Evolutionary conservation across 2,888 invertebrate genomes (phyloP).

Genomic region (Drosophila yooni): DNA sequence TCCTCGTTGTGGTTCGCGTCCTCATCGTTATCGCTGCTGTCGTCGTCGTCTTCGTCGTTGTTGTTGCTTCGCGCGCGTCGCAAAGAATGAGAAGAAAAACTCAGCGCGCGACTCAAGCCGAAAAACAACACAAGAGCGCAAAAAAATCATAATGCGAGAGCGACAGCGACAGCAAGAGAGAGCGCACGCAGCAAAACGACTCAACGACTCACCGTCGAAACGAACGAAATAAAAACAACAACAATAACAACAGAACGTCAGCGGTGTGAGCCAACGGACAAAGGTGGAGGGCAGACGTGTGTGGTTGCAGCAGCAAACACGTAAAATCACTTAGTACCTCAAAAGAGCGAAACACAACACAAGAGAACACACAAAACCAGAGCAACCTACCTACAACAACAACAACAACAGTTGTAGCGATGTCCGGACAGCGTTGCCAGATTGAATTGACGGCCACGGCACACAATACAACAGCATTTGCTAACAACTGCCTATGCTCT

Average conservation of each 20-base stretch:
- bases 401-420: slow-evolving; percentile 17
- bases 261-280: slow-evolving; percentile 19
- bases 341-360: slow-evolving; percentile 57
- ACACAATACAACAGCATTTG: slow-evolving; percentile 39
- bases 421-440: slow-evolving; percentile 68
- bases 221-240: slow-evolving; percentile 23
- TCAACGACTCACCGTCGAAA: slow-evolving; percentile 14
- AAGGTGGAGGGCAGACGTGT: slow-evolving; percentile 58
- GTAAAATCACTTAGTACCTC: slow-evolving; percentile 81
- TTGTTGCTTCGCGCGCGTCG: slow-evolving; percentile 72
- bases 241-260: slow-evolving; percentile 33
- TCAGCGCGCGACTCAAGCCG: slow-evolving; percentile 74
- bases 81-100: slow-evolving; percentile 79
- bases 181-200: slow-evolving; percentile 36
- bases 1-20: slow-evolving; percentile 66
- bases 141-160: slow-evolving; percentile 53
- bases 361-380: slow-evolving; percentile 40
- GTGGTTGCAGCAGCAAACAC: slow-evolving; percentile 80
- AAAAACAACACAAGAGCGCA: slow-evolving; percentile 63
- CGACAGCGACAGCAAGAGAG: slow-evolving; percentile 25
- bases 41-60: slow-evolving; percentile 54
- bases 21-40: slow-evolving; percentile 54
- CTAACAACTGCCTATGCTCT: slow-evolving; percentile 23
- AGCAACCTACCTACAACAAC: slow-evolving; percentile 32
- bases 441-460: slow-evolving; percentile 51